phyloP scores from a whole-genome alignment of 2,888 invertebrate genomes.

The Parelbella ahira region DNA sequence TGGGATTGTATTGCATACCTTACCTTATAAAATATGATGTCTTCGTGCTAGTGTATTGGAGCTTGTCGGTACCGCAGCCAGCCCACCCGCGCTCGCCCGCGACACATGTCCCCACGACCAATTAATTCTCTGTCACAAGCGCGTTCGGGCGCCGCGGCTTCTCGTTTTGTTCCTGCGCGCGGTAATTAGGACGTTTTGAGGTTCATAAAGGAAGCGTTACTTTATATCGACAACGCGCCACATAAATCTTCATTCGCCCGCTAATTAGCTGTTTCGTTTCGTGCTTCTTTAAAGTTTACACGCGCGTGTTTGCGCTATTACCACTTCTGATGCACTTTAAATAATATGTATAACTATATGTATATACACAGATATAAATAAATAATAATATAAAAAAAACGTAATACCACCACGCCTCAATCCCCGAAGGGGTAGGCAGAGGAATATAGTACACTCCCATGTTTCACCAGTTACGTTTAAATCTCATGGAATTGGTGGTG shows the following conservation, averaged over 20 bases:
- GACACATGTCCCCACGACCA: slow-evolving; percentile 71
- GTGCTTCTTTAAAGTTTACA: slow-evolving; percentile 28
- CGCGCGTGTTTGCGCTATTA: slow-evolving; percentile 3
- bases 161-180: slow-evolving; percentile 71
- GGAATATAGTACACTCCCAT: too few relatives aligned
- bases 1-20: too few relatives aligned
- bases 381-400: too few relatives aligned
- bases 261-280: slow-evolving; percentile 61
- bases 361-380: background rate
- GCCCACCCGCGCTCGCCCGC: slow-evolving; percentile 34
- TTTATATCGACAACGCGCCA: slow-evolving; percentile 78
- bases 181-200: slow-evolving; percentile 81
- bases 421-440: too few relatives aligned
- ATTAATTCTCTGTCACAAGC: slow-evolving; percentile 76
- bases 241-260: slow-evolving; percentile 76
- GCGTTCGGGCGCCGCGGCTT: slow-evolving; percentile 74
- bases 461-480: too few relatives aligned
- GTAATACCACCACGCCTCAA: too few relatives aligned
- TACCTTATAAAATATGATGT: too few relatives aligned
- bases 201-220: slow-evolving; percentile 79
- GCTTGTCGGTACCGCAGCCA: too few relatives aligned
- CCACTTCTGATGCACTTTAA: background rate
- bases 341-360: background rate
- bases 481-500: too few relatives aligned
- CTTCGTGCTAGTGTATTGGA: too few relatives aligned